These are phyloP conservation scores for Urocolius indicus DNA, from an alignment of 2,113 vertebrate genomes.

Conservation along the genomic window DNA sequence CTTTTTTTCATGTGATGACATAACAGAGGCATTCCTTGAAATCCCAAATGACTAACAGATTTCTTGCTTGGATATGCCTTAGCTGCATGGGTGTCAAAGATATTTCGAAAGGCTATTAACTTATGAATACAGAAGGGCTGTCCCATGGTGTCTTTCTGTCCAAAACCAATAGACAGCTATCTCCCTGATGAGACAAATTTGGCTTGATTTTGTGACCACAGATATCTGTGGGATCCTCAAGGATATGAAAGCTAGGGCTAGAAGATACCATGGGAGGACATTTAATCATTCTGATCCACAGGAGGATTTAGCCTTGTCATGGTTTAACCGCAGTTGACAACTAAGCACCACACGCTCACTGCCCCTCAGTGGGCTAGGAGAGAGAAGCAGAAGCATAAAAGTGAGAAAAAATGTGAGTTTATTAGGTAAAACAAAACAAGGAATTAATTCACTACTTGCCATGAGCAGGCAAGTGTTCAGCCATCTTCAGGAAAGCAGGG, in stretches of 20 bases:
- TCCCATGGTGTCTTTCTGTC: background rate
- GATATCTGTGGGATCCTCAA: background rate
- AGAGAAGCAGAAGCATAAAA: no score
- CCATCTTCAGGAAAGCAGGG: no score
- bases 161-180: background rate
- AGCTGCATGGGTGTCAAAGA: background rate
- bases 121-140: background rate
- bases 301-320: background rate
- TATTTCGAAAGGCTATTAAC: background rate
- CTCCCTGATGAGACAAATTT: background rate
- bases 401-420: no score
- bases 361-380: no score
- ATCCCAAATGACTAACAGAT: background rate
- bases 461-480: no score
- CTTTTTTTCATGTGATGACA: background rate
- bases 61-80: background rate
- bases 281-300: background rate
- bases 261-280: background rate
- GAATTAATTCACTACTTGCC: no score
- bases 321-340: no score
- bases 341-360: no score
- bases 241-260: background rate
- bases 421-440: no score
- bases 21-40: conserved; percentile 17
- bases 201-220: background rate